Evolutionary conservation across 2,888 invertebrate species (phyloP).

Genomic region (Leistus spinibarbis): DNA sequence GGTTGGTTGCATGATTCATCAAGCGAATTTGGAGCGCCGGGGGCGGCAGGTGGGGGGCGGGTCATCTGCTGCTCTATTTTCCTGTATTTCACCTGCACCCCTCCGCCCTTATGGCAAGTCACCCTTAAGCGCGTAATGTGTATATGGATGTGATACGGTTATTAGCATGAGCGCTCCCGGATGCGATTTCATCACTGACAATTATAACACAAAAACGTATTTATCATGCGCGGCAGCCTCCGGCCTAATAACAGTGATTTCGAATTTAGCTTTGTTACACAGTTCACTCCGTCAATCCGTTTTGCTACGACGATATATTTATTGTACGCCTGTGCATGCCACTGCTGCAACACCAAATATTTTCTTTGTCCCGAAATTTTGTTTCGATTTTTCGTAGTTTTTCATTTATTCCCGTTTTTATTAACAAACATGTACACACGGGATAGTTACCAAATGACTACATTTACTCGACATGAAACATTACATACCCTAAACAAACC

Average conservation of each 20-base stretch:
- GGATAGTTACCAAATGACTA: too few relatives aligned
- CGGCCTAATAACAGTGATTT: constrained; percentile 1
- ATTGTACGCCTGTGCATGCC: not conserved
- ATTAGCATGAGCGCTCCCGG: constrained; percentile 6
- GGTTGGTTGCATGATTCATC: not conserved
- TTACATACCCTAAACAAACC: too few relatives aligned
- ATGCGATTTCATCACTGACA: constrained; percentile 18
- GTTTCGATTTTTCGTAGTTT: not conserved
- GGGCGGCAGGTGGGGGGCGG: not conserved
- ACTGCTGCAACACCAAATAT: not conserved
- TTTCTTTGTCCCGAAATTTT: not conserved
- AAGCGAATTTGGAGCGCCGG: not conserved
- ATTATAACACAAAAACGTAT: constrained; percentile 16
- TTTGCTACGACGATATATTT: not conserved
- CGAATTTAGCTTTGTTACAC: not conserved
- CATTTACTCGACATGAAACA: too few relatives aligned
- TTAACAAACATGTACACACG: too few relatives aligned
- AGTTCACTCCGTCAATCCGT: not conserved
- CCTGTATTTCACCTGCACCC: not conserved
- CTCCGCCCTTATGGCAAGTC: not conserved
- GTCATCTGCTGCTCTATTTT: not conserved
- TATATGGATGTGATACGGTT: constrained; percentile 12
- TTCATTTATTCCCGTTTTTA: not conserved
- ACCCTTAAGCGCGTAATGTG: not conserved
- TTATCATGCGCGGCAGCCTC: not conserved